Conservation (phyloP, 2,888 invertebrate genomes). For the Tetranychus piercei region DNA sequence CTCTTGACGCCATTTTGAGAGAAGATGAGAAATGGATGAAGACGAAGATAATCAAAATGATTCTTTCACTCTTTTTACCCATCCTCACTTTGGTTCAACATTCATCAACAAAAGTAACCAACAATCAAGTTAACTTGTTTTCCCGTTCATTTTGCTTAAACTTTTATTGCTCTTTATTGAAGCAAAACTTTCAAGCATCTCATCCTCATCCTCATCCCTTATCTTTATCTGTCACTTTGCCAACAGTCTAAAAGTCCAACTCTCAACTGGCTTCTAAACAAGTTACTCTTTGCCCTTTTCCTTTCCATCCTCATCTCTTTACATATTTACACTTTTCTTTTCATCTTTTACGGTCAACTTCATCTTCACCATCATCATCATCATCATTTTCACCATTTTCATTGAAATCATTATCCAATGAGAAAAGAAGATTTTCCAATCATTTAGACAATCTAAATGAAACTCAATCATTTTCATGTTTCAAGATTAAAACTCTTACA, state of each 20-base stretch:
- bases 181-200: not conserved
- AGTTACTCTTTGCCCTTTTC: not conserved
- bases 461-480: no score
- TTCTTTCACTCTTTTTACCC: not conserved
- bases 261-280: not conserved
- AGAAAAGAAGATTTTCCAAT: not conserved
- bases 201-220: not conserved
- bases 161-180: not conserved
- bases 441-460: no score
- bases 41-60: not conserved
- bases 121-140: not conserved
- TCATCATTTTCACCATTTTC: not conserved
- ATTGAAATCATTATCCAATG: not conserved
- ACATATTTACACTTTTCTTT: constrained; percentile 3
- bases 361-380: not conserved
- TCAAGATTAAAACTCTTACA: no score
- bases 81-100: not conserved
- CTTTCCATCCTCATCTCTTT: constrained; percentile 6
- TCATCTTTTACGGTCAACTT: not conserved
- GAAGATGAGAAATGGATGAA: no score
- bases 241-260: not conserved
- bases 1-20: no score
- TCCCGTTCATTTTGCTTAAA: not conserved
- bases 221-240: constrained; percentile 1
- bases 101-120: not conserved